Percentiles rank a stretch among this genome's conserved stretches.
These are phyloP conservation scores for Patella pellucida DNA, from an alignment of 2,888 invertebrate species.

Conservation along the genomic window DNA sequence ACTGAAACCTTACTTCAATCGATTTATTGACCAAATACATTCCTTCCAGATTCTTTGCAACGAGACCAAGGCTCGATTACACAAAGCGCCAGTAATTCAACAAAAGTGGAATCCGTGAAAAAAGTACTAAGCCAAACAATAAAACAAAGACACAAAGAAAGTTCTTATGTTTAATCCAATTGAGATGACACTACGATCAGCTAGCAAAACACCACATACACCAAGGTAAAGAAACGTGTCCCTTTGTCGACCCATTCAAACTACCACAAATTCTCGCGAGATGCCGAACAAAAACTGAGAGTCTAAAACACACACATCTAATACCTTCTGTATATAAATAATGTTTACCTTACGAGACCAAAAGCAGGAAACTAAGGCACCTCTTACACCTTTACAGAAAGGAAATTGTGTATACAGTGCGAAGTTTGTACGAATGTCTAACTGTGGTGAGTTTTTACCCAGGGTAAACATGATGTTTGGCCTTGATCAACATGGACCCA, in stretches of 20 bases:
- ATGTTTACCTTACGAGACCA: neutral
- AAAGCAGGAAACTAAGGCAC: neutral
- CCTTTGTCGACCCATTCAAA: slow-evolving; percentile 8
- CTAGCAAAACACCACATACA: neutral
- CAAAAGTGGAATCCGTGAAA: slow-evolving; percentile 6
- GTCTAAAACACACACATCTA: neutral
- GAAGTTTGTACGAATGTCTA: neutral
- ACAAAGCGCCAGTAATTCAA: neutral
- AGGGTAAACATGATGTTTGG: neutral
- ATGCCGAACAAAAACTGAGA: slow-evolving; percentile 3
- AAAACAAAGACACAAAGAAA: slow-evolving; percentile 22
- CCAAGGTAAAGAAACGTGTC: neutral
- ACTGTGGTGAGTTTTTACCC: neutral
- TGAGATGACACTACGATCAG: slow-evolving; percentile 14
- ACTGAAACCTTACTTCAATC: neutral
- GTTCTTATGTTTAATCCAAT: slow-evolving; percentile 23
- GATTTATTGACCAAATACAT: neutral
- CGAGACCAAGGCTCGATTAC: neutral
- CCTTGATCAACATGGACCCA: neutral
- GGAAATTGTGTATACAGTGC: neutral
- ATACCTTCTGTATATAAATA: neutral
- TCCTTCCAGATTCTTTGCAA: neutral
- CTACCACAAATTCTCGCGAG: slow-evolving; percentile 1
- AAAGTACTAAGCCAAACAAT: slow-evolving; percentile 18
- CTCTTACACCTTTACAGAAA: neutral